Conservation (phyloP, 2,888 invertebrate genomes). For the Mycogona germanica region DNA sequence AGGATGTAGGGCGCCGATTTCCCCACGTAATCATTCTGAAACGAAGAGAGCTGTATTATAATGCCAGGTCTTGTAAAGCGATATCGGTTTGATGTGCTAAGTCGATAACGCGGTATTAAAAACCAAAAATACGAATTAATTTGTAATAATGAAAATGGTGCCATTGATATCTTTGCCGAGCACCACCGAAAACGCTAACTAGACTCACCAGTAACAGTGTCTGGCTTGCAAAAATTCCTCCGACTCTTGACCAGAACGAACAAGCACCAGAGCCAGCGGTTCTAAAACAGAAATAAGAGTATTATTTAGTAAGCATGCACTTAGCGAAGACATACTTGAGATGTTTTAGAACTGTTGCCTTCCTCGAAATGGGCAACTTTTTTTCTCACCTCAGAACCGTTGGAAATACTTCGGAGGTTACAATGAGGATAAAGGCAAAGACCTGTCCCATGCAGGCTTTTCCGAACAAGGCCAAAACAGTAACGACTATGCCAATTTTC, state of each 20-base stretch:
- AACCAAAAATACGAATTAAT: not conserved
- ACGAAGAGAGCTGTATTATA: not conserved
- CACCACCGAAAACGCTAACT: not conserved
- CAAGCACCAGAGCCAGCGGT: constrained; percentile 35
- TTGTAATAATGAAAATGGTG: not conserved
- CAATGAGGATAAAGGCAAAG: constrained; percentile 37
- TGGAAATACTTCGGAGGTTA: constrained; percentile 33
- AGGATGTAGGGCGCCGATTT: constrained; percentile 17
- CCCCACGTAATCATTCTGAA: constrained; percentile 17
- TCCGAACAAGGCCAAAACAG: constrained; percentile 28
- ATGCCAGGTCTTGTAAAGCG: too few relatives aligned
- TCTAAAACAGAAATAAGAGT: constrained; percentile 11
- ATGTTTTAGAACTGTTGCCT: not conserved
- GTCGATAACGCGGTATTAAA: not conserved
- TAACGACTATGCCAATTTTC: not conserved
- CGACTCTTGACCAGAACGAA: constrained; percentile 38
- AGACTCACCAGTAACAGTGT: constrained; percentile 28
- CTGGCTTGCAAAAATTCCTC: constrained; percentile 39
- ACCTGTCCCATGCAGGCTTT: constrained; percentile 38
- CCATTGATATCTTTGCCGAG: not conserved
- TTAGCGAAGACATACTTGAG: not conserved
- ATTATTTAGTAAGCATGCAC: not conserved
- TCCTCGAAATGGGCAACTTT: not conserved
- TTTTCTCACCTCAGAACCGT: constrained; percentile 23
- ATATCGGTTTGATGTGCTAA: too few relatives aligned